These are phyloP conservation scores for Aradophagus sp. DNA, from an alignment of 1,140 invertebrate species.

Conservation along the genomic window DNA sequence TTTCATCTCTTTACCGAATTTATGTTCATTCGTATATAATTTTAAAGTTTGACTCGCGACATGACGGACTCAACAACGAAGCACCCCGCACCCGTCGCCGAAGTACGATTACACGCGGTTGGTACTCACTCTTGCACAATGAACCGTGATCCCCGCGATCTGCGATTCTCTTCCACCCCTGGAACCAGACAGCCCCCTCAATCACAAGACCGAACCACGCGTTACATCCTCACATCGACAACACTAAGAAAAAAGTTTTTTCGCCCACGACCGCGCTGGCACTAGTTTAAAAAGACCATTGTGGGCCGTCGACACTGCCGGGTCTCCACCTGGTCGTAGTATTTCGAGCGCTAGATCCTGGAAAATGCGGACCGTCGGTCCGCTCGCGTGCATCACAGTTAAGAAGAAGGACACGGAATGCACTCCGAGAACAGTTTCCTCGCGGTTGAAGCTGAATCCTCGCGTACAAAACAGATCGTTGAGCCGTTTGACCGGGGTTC, in stretches of 20 bases:
- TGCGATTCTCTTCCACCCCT: conserved; percentile 30
- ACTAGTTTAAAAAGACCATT: conserved; percentile 12
- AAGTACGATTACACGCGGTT: conserved; percentile 34
- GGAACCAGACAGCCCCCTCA: conserved; percentile 17
- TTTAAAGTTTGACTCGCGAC: no score
- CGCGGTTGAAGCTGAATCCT: background rate
- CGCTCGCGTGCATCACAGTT: conserved; percentile 15
- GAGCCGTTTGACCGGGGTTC: no score
- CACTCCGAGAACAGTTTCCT: conserved; percentile 18
- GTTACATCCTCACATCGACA: conserved; percentile 16
- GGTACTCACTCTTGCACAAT: conserved; percentile 50
- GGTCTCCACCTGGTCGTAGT: background rate
- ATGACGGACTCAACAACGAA: no score
- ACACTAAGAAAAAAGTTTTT: conserved; percentile 16
- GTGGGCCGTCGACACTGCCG: background rate
- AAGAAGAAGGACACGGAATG: conserved; percentile 6
- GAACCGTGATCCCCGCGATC: conserved; percentile 23
- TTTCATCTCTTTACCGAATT: conserved; percentile 28
- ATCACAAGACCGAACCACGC: conserved; percentile 30
- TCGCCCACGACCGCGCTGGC: conserved; percentile 24
- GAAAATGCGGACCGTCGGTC: conserved; percentile 14
- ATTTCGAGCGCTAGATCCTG: conserved; percentile 7
- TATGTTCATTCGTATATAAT: conserved; percentile 8
- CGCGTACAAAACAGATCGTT: background rate
- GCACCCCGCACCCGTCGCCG: conserved; percentile 39